Evolutionary conservation across 2,888 invertebrate genomes (phyloP), one percentile per base, ranked within the genome.

Genomic region (Acronicta aceris): DNA sequence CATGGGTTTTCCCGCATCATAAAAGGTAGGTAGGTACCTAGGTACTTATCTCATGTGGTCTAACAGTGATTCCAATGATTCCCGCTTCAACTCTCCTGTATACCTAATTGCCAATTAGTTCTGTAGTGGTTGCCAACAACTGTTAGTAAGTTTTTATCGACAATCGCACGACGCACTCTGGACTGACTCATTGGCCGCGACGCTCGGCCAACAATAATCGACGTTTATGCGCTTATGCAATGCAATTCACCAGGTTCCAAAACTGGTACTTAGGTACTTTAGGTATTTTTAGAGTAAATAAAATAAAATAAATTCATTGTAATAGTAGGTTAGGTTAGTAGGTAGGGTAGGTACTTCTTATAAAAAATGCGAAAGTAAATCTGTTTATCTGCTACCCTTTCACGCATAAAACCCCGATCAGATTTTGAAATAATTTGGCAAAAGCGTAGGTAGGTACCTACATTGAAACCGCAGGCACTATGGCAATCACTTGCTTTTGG

Each of bases 201-300:
- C 81, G 76, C 74, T 78, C 75, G 57, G 82, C 78, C 77, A 76
- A 82, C 83, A 84, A 82, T 89, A 21, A 21, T 21, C 21, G 21
- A 21, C 21, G 21, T 87, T 84, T 21, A 3, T 21, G 21, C 21
- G 83, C 88, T 90, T 90, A 90, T 90, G 89, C 90, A 92, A 90
- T 90, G 89, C 90, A 92, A 91, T 85, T 87, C 83, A 86, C 84
- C 85, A 86, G 82, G 80, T 83, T 86, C 86, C 84, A 84, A 86
- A 65, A 79, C 78, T 73, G 64, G 75, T 64, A 47, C 56, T 62
- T n/a, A n/a, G n/a, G n/a, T n/a, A 69, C 50, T 66, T 56, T 67
- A 74, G 48, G 45, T 21, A 48, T 62, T 64, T 60, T 59, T 76
- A 73, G 64, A 74, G 58, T 64, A 62, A 40, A 41, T n/a, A n/a